Evolutionary conservation across 1,140 invertebrate species (phyloP).

Genomic region (Campoletis sonorensis): DNA sequence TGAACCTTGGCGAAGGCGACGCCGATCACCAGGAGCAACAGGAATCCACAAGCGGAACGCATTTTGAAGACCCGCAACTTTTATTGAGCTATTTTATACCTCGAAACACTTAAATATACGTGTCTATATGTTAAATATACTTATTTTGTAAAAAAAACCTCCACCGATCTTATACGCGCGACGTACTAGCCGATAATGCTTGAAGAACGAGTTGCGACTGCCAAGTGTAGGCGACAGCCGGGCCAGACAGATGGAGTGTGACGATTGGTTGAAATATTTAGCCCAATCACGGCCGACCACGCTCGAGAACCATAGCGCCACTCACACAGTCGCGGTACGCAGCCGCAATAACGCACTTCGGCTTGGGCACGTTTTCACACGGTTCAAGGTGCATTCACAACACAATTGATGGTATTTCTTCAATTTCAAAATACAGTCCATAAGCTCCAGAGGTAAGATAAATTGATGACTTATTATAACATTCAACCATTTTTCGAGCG

Average conservation of each 20-base stretch:
- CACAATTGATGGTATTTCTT: too few relatives aligned
- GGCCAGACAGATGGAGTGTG: conserved; percentile 79
- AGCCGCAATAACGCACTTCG: conserved; percentile 11
- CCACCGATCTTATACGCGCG: conserved; percentile 59
- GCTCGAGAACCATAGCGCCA: conserved; percentile 60
- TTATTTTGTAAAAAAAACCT: conserved; percentile 68
- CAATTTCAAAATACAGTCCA: too few relatives aligned
- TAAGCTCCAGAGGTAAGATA: too few relatives aligned
- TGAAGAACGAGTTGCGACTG: conserved; percentile 58
- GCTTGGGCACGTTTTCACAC: too few relatives aligned
- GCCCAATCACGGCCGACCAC: conserved; percentile 78
- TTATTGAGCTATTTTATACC: conserved; percentile 70
- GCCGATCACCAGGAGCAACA: conserved; percentile 76
- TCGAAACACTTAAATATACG: conserved; percentile 63
- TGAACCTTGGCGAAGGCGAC: conserved; percentile 78
- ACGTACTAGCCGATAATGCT: conserved; percentile 65
- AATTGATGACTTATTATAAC: too few relatives aligned
- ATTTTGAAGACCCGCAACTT: conserved; percentile 74
- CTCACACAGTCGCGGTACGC: conserved; percentile 23
- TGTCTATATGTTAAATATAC: conserved; percentile 38
- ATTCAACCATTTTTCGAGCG: too few relatives aligned
- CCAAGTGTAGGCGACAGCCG: conserved; percentile 61
- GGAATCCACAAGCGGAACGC: conserved; percentile 75
- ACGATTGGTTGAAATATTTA: conserved; percentile 71
- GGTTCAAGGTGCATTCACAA: too few relatives aligned